Conservation (phyloP, 2,888 invertebrate genomes). For the Operophtera brumata region DNA sequence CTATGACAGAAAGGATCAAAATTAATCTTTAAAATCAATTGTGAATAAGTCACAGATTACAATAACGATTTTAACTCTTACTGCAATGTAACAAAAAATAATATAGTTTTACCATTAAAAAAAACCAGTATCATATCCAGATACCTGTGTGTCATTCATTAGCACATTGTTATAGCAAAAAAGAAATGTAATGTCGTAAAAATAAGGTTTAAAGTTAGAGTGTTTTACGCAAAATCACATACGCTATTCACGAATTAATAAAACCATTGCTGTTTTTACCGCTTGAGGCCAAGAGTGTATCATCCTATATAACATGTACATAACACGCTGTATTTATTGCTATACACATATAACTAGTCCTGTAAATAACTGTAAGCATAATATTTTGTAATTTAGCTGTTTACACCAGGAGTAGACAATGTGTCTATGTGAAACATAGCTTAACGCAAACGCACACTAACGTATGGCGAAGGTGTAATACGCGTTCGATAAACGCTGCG, state of each 20-base stretch:
- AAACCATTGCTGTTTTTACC: conserved; percentile 40
- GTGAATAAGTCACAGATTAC: too few species aligned
- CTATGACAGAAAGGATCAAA: too few species aligned
- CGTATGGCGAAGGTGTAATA: not conserved
- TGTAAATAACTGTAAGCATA: conserved; percentile 41
- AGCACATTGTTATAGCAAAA: too few species aligned
- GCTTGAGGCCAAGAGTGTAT: conserved; percentile 66
- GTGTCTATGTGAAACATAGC: too few species aligned
- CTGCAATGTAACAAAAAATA: too few species aligned
- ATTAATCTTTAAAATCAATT: too few species aligned
- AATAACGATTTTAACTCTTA: too few species aligned
- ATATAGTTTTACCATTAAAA: too few species aligned
- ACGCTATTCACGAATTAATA: conserved; percentile 23
- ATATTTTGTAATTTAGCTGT: conserved; percentile 34
- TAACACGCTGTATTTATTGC: conserved; percentile 44
- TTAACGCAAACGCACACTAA: not conserved
- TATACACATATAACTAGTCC: conserved; percentile 42
- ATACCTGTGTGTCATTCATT: too few species aligned
- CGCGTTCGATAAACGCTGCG: not conserved
- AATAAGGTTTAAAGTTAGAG: too few species aligned
- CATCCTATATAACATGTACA: conserved; percentile 52
- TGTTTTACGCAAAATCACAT: not conserved
- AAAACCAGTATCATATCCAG: too few species aligned
- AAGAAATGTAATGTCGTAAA: too few species aligned
- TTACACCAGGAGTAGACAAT: not conserved